phyloP scores from a whole-genome alignment of 2,113 vertebrate species.

The Pomatostomus ruficeps region DNA sequence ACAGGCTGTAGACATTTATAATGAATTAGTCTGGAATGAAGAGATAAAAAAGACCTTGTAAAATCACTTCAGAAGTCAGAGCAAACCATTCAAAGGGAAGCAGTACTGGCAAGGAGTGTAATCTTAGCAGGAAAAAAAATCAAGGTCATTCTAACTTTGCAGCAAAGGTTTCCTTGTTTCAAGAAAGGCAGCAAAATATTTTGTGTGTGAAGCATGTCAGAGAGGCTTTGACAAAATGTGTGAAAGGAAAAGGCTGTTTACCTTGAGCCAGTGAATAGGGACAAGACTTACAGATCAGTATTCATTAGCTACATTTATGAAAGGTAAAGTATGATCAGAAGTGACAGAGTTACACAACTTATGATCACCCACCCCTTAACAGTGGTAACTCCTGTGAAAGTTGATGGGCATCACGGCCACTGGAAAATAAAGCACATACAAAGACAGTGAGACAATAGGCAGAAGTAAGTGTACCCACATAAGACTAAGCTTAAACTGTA shows the following conservation, averaged over 20 bases:
- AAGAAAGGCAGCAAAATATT: background rate
- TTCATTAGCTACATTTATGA: background rate
- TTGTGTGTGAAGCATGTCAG: background rate
- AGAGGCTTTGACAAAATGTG: background rate
- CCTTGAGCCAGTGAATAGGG: background rate
- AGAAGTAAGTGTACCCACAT: accelerated
- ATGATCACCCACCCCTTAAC: background rate
- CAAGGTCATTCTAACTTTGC: background rate
- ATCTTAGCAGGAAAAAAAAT: background rate
- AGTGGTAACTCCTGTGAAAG: background rate
- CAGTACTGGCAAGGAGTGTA: background rate
- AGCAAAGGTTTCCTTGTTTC: background rate
- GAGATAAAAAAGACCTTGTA: background rate
- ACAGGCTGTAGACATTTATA: background rate
- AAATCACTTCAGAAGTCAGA: background rate
- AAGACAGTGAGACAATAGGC: background rate
- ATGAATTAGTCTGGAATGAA: background rate
- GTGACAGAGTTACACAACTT: background rate
- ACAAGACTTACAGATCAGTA: background rate
- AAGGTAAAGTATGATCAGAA: background rate
- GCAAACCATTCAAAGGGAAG: background rate
- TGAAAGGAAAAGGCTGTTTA: background rate
- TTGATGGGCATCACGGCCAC: accelerated
- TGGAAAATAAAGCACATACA: background rate
- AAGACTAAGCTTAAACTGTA: background rate